Evolutionary conservation across 2,797 vertebrate species (phyloP).

Genomic region (Coendou prehensilis): DNA sequence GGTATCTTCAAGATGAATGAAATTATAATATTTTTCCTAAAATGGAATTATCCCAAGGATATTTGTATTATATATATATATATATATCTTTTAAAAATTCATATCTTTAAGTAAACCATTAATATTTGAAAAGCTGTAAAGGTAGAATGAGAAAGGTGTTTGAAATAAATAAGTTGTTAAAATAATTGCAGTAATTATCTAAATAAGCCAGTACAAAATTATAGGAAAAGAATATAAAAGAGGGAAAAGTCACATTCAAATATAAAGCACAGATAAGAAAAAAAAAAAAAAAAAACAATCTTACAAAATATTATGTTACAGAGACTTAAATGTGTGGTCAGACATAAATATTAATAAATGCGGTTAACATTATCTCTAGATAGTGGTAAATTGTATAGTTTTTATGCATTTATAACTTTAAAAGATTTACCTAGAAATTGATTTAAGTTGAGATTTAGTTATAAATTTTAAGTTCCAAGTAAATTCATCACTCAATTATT

Average conservation of each 20-base stretch:
- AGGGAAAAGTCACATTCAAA: background rate
- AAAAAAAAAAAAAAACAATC: background rate
- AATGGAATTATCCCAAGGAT: background rate
- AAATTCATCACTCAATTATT: background rate
- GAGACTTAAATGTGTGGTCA: background rate
- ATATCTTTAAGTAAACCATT: background rate
- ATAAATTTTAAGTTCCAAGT: constrained; percentile 40
- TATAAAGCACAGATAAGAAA: background rate
- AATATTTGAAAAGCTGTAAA: background rate
- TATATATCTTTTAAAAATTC: background rate
- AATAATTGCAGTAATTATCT: background rate
- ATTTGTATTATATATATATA: background rate
- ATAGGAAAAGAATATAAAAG: background rate
- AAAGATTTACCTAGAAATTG: constrained; percentile 30
- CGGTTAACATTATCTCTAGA: background rate
- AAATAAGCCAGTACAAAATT: background rate
- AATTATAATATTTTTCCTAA: background rate
- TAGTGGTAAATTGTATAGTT: background rate
- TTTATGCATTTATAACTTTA: background rate
- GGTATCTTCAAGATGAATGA: constrained; percentile 7
- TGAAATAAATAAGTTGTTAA: constrained; percentile 30
- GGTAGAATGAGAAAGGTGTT: background rate
- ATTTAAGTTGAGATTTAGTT: background rate
- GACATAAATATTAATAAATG: background rate
- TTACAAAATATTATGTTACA: constrained; percentile 16